Evolutionary conservation across 1,140 invertebrate species (phyloP).

Genomic region (Akabosia matsudoensis): DNA sequence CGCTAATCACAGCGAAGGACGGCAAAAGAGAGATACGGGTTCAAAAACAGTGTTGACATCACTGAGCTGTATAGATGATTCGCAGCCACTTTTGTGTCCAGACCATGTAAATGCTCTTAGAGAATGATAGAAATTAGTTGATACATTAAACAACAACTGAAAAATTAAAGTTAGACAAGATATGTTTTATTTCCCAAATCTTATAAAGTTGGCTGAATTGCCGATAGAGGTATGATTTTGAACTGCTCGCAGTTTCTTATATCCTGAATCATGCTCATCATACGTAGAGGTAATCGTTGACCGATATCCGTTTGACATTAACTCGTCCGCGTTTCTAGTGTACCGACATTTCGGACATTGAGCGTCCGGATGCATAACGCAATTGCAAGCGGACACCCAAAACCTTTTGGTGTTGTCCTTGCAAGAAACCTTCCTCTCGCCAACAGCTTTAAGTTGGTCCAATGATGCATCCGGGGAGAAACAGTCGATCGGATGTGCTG

Average conservation of each 20-base stretch:
- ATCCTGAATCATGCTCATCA: background rate
- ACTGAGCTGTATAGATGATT: background rate
- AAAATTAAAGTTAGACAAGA: background rate
- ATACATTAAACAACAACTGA: background rate
- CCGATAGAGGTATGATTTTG: background rate
- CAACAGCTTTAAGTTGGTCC: background rate
- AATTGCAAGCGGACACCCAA: background rate
- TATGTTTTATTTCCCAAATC: slow-evolving; percentile 15
- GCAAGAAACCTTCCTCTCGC: background rate
- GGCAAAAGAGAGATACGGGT: background rate
- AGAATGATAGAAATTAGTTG: background rate
- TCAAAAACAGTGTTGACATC: background rate
- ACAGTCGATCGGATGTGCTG: background rate
- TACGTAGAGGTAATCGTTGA: background rate
- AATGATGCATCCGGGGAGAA: background rate
- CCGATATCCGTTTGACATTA: background rate
- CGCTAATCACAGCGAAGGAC: background rate
- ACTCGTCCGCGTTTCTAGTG: background rate
- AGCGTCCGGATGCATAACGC: background rate
- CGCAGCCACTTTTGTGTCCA: background rate
- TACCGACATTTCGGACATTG: background rate
- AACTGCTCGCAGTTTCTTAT: background rate
- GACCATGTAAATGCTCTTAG: background rate
- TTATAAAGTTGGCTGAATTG: slow-evolving; percentile 6
- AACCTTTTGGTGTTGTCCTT: background rate